Evolutionary conservation across 2,888 invertebrate genomes (phyloP).

Genomic region (Cephus runcator): DNA sequence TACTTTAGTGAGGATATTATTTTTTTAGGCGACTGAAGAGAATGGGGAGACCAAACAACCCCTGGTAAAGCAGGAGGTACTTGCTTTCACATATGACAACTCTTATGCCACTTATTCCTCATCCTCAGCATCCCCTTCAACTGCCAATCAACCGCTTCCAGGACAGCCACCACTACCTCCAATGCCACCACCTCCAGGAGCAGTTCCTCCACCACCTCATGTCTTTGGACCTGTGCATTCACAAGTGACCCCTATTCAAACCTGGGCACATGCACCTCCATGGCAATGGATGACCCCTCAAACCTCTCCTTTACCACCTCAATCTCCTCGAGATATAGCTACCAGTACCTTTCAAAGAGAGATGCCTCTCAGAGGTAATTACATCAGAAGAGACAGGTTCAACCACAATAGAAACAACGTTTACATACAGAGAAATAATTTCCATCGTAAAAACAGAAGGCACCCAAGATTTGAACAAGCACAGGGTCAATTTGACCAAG

Average conservation of each 20-base stretch:
- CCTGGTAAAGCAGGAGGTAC: constrained; percentile 46
- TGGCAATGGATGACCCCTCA: constrained; percentile 63
- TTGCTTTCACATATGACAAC: constrained; percentile 50
- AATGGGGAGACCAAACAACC: constrained; percentile 47
- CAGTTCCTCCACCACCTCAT: constrained; percentile 49
- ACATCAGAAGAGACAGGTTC: constrained; percentile 53
- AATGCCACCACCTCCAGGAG: constrained; percentile 59
- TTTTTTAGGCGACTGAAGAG: constrained; percentile 44
- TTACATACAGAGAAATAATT: constrained; percentile 54
- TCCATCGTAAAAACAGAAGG: constrained; percentile 57
- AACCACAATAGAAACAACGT: constrained; percentile 53
- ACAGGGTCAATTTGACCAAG: constrained; percentile 51
- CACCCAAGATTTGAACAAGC: constrained; percentile 47
- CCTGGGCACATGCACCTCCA: constrained; percentile 50
- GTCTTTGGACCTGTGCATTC: constrained; percentile 53
- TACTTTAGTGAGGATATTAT: background rate
- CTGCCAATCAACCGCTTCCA: constrained; percentile 56
- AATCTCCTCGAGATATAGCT: constrained; percentile 44
- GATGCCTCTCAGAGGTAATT: constrained; percentile 50
- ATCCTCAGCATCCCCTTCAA: constrained; percentile 41
- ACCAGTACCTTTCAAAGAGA: constrained; percentile 52
- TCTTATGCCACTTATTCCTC: constrained; percentile 51
- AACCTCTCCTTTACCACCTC: constrained; percentile 47
- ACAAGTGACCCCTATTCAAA: constrained; percentile 55
- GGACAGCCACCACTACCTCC: constrained; percentile 62